Percentiles rank a stretch among this genome's conserved stretches.
These are phyloP conservation scores for Marmota monax DNA, from an alignment of 2,113 vertebrate species.

Conservation along the genomic window DNA sequence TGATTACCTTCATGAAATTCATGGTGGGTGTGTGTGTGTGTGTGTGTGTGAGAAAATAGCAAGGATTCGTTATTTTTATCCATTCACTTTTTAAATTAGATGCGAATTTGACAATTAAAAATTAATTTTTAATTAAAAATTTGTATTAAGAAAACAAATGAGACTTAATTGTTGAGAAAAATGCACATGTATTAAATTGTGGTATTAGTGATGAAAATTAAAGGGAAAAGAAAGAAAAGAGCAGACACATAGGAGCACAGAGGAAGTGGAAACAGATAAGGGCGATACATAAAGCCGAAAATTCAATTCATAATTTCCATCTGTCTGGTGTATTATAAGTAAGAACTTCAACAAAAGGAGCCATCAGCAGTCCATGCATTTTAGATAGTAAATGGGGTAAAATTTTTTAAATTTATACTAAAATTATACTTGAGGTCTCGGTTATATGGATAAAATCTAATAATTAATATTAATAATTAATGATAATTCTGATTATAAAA, in stretches of 20 bases:
- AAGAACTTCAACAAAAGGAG: background rate
- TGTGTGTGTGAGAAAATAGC: background rate
- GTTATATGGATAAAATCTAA: background rate
- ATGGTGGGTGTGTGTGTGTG: background rate
- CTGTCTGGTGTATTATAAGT: background rate
- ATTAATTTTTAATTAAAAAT: no score
- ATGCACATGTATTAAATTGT: background rate
- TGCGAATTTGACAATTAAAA: slow-evolving; percentile 21
- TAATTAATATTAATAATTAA: no score
- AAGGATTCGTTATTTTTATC: background rate
- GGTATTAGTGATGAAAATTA: slow-evolving; percentile 6
- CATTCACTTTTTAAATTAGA: background rate
- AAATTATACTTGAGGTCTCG: slow-evolving; percentile 6
- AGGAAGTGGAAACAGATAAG: background rate
- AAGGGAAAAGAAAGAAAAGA: background rate
- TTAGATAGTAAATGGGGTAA: background rate
- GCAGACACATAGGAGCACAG: background rate
- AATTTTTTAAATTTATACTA: background rate
- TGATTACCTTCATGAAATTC: background rate
- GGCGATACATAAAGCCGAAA: background rate
- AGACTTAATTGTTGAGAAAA: background rate
- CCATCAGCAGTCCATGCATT: background rate
- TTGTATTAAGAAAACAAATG: background rate
- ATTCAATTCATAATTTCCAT: background rate
- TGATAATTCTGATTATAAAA: background rate